Conservation (phyloP, 2,888 invertebrate genomes). For the Cotesia congregata region DNA sequence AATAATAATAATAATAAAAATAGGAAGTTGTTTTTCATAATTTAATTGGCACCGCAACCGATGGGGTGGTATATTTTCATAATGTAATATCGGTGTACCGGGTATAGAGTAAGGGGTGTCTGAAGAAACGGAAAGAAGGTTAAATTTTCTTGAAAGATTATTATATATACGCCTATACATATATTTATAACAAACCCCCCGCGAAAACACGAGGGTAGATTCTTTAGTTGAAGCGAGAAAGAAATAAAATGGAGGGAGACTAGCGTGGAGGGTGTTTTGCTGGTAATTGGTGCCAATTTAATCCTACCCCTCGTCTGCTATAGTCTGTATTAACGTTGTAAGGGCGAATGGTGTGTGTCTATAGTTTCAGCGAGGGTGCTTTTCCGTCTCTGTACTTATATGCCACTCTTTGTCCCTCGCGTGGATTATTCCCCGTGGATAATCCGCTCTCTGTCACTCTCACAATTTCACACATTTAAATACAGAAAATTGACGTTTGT, state of each 20-base stretch:
- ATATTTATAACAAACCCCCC: conserved; percentile 9
- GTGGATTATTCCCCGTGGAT: conserved; percentile 20
- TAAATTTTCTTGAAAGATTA: conserved; percentile 20
- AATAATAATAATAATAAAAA: conserved; percentile 26
- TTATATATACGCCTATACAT: neutral
- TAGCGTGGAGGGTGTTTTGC: conserved; percentile 72
- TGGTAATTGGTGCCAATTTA: conserved; percentile 79
- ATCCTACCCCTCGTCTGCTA: conserved; percentile 73
- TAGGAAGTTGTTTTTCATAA: conserved; percentile 50
- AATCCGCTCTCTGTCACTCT: conserved; percentile 41
- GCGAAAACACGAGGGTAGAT: neutral
- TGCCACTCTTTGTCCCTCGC: conserved; percentile 39
- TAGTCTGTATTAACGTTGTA: conserved; percentile 65
- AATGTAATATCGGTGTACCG: conserved; percentile 62
- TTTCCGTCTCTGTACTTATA: conserved; percentile 22
- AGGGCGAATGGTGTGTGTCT: conserved; percentile 54
- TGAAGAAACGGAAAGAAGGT: conserved; percentile 19
- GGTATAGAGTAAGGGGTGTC: conserved; percentile 15
- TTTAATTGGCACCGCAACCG: conserved; percentile 58
- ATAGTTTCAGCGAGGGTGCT: conserved; percentile 44
- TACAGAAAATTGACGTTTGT: conserved; percentile 28
- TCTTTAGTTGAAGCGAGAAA: conserved; percentile 25
- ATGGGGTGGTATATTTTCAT: conserved; percentile 61
- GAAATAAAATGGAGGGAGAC: conserved; percentile 46
- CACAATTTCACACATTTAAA: conserved; percentile 36